Evolutionary conservation across 2,113 vertebrate species (phyloP).

Genomic region (Cettia cetti): DNA sequence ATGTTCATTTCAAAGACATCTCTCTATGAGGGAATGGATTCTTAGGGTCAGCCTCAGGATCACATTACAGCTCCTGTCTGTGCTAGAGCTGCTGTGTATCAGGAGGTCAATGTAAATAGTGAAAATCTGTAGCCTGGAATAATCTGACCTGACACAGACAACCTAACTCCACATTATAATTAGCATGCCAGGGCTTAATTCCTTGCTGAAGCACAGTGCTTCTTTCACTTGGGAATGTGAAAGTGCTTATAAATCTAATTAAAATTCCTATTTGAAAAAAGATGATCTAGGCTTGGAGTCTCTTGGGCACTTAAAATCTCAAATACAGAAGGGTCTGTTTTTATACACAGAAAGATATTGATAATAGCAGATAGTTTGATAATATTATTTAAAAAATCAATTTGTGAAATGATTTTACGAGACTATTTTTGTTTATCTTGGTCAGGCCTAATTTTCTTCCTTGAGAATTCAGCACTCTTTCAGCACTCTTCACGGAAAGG

Average conservation of each 20-base stretch:
- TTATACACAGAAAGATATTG: not conserved
- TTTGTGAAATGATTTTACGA: not conserved
- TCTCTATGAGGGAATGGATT: not conserved
- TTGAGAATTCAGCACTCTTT: not conserved
- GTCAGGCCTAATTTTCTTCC: not conserved
- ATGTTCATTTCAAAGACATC: not conserved
- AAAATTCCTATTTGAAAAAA: not conserved
- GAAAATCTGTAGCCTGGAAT: not conserved
- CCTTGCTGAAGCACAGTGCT: not conserved
- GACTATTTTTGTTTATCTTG: conserved; percentile 19
- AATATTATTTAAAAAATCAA: not conserved
- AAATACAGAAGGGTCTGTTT: not conserved
- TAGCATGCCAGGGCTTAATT: not conserved
- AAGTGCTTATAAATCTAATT: conserved; percentile 13
- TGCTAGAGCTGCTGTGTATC: not conserved
- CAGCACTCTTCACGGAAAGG: not conserved
- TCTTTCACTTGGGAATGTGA: not conserved
- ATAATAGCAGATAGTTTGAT: not conserved
- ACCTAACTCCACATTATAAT: not conserved
- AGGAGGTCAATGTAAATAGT: not conserved
- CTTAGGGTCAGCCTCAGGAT: not conserved
- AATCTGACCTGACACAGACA: not conserved
- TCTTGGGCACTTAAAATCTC: not conserved
- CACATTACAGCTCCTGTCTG: not conserved
- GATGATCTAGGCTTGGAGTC: not conserved